Evolutionary conservation across 2,888 invertebrate genomes (phyloP), one percentile per base, ranked within the genome.

Genomic region (Vanessa cardui): DNA sequence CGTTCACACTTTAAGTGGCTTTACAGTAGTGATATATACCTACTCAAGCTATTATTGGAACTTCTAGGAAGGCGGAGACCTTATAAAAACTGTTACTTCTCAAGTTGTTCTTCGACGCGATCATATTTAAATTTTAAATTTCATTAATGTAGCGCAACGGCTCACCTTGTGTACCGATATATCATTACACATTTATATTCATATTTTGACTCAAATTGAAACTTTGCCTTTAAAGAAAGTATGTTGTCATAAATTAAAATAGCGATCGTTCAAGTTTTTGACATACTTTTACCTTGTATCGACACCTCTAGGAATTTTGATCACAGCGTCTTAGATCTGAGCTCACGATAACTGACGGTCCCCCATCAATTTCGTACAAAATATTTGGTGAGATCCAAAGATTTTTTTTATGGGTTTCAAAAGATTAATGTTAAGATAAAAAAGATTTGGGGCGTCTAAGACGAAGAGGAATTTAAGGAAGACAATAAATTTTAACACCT

Each of bases 261-360:
- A 77, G 79, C 75, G 76, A 84, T 81, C 78, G 80, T 73, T 74
- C 76, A 76, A 72, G 82, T 82, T 79, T 80, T 79, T 77, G 79
- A 82, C 86, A 89, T 89, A 84, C 81, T 85, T 83, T 76, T 76
- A 77, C 75, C 78, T 83, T 88, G 88, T 90, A 92, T 92, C 86
- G 90, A 92, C 92, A 92, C 92, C 92, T 92, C 87, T 86, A 91
- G 85, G 91, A 92, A 92, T 92, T 88, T 91, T 88, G 86, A 91
- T 89, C 82, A 85, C 77, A 81, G 77, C 78, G 83, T 80, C 80
- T 84, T 76, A 84, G 91, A 92, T 91, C 81, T 79, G 70, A 83
- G 81, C 77, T 80, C 74, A 75, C 80, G 92, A 92, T 92, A 90
- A 88, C 78, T 78, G 75, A 82, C 78, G 83, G 86, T 86, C 81